phyloP scores from a whole-genome alignment of 2,113 vertebrate species.

The Sterna hirundo region DNA sequence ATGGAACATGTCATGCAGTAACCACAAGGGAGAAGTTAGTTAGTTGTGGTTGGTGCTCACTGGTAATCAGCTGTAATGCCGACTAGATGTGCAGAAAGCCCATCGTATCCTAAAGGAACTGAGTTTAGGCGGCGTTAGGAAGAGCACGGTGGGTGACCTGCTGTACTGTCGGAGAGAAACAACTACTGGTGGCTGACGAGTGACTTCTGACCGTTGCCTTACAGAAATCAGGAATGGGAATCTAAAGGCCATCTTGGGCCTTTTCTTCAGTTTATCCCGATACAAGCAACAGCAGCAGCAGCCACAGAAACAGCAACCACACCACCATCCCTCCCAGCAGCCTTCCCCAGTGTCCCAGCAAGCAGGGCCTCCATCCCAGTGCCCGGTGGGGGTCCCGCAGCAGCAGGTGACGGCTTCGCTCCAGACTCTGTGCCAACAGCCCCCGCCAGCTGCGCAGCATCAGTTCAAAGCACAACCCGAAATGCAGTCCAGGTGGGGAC shows the following conservation, averaged over 20 bases:
- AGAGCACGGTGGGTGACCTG: neutral
- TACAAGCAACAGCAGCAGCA: slow-evolving; percentile 96
- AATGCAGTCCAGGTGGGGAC: slow-evolving; percentile 94
- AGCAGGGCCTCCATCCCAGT: slow-evolving; percentile 61
- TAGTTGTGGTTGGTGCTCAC: slow-evolving; percentile 2
- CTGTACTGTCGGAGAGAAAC: neutral
- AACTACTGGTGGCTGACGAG: neutral
- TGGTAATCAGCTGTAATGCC: neutral
- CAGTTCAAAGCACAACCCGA: slow-evolving; percentile 87
- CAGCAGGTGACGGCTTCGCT: slow-evolving; percentile 64
- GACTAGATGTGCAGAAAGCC: neutral
- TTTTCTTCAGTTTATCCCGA: slow-evolving; percentile 97
- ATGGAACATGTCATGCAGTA: neutral
- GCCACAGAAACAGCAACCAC: slow-evolving; percentile 70
- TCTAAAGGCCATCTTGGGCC: slow-evolving; percentile 96
- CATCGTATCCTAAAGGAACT: neutral
- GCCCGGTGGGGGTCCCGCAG: slow-evolving; percentile 62
- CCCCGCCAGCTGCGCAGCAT: slow-evolving; percentile 66
- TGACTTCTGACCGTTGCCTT: slow-evolving; percentile 60
- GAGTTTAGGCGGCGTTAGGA: fast-evolving
- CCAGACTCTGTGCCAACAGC: slow-evolving; percentile 76
- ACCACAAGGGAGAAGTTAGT: neutral
- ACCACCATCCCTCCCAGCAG: slow-evolving; percentile 62
- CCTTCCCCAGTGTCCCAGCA: slow-evolving; percentile 44
- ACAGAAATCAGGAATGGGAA: slow-evolving; percentile 98